Evolutionary conservation across 2,113 vertebrate genomes (phyloP), one percentile per base, ranked within the genome.

Genomic region (Nematolebias whitei): DNA sequence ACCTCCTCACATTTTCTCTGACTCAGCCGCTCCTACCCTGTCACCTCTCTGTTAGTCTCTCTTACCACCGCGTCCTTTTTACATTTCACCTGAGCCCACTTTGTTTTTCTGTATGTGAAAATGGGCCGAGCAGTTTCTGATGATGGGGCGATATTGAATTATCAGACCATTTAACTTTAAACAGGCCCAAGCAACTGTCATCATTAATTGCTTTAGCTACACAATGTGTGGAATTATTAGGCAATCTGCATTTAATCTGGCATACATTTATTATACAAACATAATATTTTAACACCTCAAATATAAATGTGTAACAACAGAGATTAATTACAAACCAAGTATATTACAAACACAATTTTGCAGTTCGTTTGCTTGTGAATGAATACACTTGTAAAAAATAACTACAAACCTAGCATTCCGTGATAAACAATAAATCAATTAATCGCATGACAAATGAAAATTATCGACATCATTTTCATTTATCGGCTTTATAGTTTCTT

Each of bases 1-100:
- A 60, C 64, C 62, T 57, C 20, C 35, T 49, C 45, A 38, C 49
- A 62, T 58, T 58, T 64, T 41, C 48, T 67, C 32, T 57, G 43
- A 68, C 61, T 55, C 22, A 58, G 51, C 78, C 26, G 0, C 63
- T 73, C 23, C 29, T 45, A 16, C 53, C 15, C 57, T 63, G 54
- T 56, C 59, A 29, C 15, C 24, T 56, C 50, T 47, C 38, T 26
- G 35, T 57, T 58, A 55, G 39, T 70, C 60, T 68, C 40, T 11
- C 35, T 52, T 62, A 26, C 47, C 19, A 39, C 70, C 39, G 16
- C 61, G 47, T 24, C 47, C 32, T 60, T 41, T 40, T 59, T 40
- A 57, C 12, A 22, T 38, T 71, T 64, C 32, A 40, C 55, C 35
- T 68, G n/a, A 58, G 47, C 48, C 20, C 12, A 23, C 13, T 68